phyloP scores from a whole-genome alignment of 2,888 invertebrate genomes.

The Bombylius major region DNA sequence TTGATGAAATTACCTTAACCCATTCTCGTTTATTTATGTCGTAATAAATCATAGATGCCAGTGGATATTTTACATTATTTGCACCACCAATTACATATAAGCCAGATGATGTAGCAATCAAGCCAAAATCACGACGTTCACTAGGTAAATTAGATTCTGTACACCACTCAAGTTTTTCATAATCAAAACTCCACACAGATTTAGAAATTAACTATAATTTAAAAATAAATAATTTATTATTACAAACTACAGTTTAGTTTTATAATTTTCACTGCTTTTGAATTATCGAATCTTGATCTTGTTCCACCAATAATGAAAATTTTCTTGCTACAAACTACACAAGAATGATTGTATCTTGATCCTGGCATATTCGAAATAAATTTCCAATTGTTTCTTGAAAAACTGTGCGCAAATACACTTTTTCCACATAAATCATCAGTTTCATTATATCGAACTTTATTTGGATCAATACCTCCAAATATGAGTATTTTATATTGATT shows the following conservation, averaged over 20 bases:
- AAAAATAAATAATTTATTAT: neutral
- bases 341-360: slow-evolving; percentile 57
- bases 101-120: slow-evolving; percentile 51
- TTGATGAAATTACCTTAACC: slow-evolving; percentile 16
- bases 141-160: slow-evolving; percentile 47
- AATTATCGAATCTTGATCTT: slow-evolving; percentile 16
- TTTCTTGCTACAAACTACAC: slow-evolving; percentile 48
- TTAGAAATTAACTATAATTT: slow-evolving; percentile 25
- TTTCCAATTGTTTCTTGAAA: slow-evolving; percentile 51
- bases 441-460: slow-evolving; percentile 41
- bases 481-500: slow-evolving; percentile 37
- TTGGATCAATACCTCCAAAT: slow-evolving; percentile 58
- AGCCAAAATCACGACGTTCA: slow-evolving; percentile 54
- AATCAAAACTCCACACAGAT: slow-evolving; percentile 58
- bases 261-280: slow-evolving; percentile 5
- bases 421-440: slow-evolving; percentile 40
- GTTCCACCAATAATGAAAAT: slow-evolving; percentile 52
- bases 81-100: slow-evolving; percentile 61
- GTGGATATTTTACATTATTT: slow-evolving; percentile 39
- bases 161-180: slow-evolving; percentile 49
- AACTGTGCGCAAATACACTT: slow-evolving; percentile 47
- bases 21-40: slow-evolving; percentile 18
- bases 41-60: slow-evolving; percentile 21
- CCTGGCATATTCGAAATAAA: slow-evolving; percentile 54
- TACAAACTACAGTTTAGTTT: neutral